A percentile compares a stretch with the other conserved stretches of the same genome.
Evolutionary conservation across 2,797 vertebrate species (phyloP).

Genomic region (Remorina albescens): DNA sequence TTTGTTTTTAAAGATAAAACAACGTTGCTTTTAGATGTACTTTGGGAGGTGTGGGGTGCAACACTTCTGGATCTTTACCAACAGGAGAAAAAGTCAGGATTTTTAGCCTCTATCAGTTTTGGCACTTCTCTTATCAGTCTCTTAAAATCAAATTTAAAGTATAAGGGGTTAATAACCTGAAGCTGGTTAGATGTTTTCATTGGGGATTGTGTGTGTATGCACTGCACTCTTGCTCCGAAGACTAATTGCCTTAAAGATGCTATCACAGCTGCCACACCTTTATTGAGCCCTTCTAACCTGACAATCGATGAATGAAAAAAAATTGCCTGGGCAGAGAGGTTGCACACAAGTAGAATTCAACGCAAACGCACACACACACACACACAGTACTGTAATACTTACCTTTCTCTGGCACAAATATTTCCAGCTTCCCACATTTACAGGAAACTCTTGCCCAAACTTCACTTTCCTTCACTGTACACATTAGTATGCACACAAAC

Average conservation of each 20-base stretch:
- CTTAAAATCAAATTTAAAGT: no score
- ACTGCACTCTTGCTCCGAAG: slow-evolving; percentile 19
- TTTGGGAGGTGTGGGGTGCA: not conserved
- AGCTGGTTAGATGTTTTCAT: not conserved
- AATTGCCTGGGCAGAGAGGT: slow-evolving; percentile 23
- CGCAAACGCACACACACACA: slow-evolving; percentile 4
- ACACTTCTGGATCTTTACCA: not conserved
- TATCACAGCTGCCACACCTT: slow-evolving; percentile 51
- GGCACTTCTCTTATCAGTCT: not conserved
- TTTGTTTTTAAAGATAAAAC: not conserved
- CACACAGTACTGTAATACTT: slow-evolving; percentile 10
- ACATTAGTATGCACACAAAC: not conserved
- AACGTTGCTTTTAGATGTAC: not conserved
- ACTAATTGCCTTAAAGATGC: slow-evolving; percentile 66
- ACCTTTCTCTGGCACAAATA: slow-evolving; percentile 8
- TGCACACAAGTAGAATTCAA: no score
- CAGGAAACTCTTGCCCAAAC: slow-evolving; percentile 8
- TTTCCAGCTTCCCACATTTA: slow-evolving; percentile 12
- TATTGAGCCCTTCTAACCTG: slow-evolving; percentile 55
- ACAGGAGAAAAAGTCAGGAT: not conserved
- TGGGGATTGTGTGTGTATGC: slow-evolving; percentile 21
- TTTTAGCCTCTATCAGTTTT: not conserved
- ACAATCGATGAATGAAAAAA: slow-evolving; percentile 51
- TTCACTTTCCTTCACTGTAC: slow-evolving; percentile 14
- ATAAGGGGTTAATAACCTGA: not conserved